Evolutionary conservation across 2,113 vertebrate genomes (phyloP).

Genomic region (Epinephelus moara): DNA sequence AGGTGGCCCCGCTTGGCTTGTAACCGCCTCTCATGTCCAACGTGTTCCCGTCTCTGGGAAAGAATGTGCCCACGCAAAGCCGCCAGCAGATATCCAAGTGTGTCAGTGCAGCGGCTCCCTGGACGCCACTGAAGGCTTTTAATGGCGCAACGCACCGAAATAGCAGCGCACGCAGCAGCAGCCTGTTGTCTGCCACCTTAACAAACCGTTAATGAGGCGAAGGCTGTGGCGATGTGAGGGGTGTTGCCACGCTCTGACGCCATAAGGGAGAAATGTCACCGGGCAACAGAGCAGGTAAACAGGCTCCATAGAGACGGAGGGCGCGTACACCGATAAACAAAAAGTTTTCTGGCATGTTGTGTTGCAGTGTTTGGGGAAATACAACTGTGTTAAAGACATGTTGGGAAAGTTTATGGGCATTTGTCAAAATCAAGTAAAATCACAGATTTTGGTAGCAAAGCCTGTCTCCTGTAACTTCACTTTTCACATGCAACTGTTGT

Average conservation of each 20-base stretch:
- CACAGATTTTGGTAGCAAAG: neutral
- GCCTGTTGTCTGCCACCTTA: conserved; percentile 75
- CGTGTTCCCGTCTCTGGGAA: neutral
- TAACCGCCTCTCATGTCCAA: neutral
- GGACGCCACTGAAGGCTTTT: neutral
- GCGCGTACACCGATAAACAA: conserved; percentile 58
- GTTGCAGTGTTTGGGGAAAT: neutral
- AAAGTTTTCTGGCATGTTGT: conserved; percentile 24
- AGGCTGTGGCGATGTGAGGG: conserved; percentile 54
- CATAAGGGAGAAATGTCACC: conserved; percentile 70
- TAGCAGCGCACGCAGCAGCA: neutral
- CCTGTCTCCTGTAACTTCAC: neutral
- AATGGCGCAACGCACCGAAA: fast-evolving
- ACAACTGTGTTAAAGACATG: neutral
- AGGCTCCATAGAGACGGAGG: conserved; percentile 76
- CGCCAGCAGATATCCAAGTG: neutral
- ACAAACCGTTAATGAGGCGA: conserved; percentile 61
- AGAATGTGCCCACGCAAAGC: conserved; percentile 32
- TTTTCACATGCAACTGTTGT: neutral
- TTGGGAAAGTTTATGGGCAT: neutral
- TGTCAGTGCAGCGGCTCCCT: neutral
- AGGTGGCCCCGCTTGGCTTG: conserved; percentile 68
- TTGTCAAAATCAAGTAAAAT: neutral
- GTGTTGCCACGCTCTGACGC: conserved; percentile 75
- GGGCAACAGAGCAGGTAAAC: conserved; percentile 82